These are phyloP conservation scores for Petroica traversi DNA, from an alignment of 2,113 vertebrate species.

Conservation along the genomic window DNA sequence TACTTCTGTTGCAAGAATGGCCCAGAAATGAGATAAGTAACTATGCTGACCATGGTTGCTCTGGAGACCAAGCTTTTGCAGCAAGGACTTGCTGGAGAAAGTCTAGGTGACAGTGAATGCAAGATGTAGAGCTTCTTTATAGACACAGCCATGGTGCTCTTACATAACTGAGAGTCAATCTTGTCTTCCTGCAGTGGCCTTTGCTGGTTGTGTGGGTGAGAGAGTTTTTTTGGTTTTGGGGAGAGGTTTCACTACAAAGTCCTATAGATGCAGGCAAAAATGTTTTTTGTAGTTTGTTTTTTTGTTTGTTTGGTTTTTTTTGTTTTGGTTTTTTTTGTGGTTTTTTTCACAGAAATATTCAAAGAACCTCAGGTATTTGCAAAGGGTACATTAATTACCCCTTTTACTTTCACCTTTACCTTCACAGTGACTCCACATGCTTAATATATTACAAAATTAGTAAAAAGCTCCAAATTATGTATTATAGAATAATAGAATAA, in stretches of 20 bases:
- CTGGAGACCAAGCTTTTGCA: background rate
- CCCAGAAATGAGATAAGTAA: background rate
- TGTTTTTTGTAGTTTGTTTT: no score
- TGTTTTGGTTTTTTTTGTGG: no score
- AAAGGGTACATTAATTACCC: background rate
- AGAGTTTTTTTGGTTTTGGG: background rate
- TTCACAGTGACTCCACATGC: background rate
- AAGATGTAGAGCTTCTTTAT: background rate
- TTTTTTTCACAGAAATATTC: background rate
- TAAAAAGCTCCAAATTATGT: background rate
- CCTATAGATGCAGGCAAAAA: background rate
- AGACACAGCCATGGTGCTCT: background rate
- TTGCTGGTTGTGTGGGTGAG: fast-evolving
- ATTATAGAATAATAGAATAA: background rate
- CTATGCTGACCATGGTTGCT: background rate
- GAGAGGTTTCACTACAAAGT: background rate
- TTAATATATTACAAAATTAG: background rate
- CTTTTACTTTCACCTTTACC: background rate
- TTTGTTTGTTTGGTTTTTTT: fast-evolving
- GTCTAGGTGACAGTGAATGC: background rate
- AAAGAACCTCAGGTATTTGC: background rate
- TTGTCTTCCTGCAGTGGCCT: background rate
- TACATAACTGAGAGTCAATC: background rate
- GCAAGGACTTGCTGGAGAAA: background rate
- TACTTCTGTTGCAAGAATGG: background rate